Evolutionary conservation across 2,113 vertebrate genomes (phyloP), one percentile per base, ranked within the genome.

Genomic region (Sylvilagus bachmani): DNA sequence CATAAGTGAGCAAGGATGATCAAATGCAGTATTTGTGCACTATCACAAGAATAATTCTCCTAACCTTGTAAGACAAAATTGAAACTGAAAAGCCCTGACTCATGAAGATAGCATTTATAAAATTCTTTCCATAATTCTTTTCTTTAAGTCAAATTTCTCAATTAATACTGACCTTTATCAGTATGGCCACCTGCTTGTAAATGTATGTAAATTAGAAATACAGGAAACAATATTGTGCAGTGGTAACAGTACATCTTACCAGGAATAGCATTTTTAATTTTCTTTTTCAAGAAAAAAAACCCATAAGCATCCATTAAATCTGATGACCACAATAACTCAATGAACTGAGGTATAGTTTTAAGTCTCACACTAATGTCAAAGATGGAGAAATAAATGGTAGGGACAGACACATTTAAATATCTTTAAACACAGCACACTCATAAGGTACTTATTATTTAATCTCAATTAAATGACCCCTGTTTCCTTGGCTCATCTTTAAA

Each of bases 231-330:
- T 33, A 64, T 10, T 77, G 22, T 33, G 6, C 1, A 19, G 14
- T 55, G 61, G 91, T 29, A 77, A 81, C 0, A 91, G n/a, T 16
- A 49, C 10, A 75, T 31, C 25, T 44, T 2, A 61, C 14, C 22
- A 62, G 24, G 79, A 85, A 31, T 31, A 83, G 29, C 27, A 82
- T 12, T 87, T 77, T 67, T 55, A 78, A 85, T 66, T 86, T 91
- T 92, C 55, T 82, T 86, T 89, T 74, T 69, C 78, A 31, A 94
- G 38, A 82, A 83, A 4, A 4, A 93, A 91, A 69, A 73, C 73
- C 70, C 25, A 85, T 31, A 67, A 93, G 38, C 33, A 74, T 70
- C 10, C 73, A 94, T 64, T 91, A 71, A 95, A 78, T 69, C 21
- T 49, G 38, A 84, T 36, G 5, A 73, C 31, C 36, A 62, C 10